Base-by-base conservation (phyloP, 1,140 invertebrate genomes). In the Monochamus saltuarius region DNA sequence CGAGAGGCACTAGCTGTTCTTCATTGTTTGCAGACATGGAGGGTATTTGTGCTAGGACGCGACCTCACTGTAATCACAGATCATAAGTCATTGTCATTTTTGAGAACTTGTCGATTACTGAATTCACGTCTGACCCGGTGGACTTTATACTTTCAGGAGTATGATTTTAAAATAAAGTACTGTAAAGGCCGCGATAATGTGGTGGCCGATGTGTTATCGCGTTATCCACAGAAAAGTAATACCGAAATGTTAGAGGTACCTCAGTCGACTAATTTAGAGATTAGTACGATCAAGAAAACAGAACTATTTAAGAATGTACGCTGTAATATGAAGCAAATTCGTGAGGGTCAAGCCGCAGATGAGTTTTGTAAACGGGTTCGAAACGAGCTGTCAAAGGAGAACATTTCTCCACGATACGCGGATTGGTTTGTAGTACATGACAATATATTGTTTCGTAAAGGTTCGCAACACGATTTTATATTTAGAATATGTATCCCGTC, bases 131-230 rank as follows among this genome's bases (percentile, higher is more conserved):
- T 55, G 14, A 46, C 53, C 1, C 40, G 38, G 10, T 55, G 53
- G 53, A 11, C 42, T 16, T 10, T 55, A 11, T 47, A 13, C 8
- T 16, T 46, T 2, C 53, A 55, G n/a, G 40, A 55, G 13, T 55
- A 16, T 46, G 38, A 55, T 45, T 45, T 40, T 4, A 29, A 55
- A 2, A 45, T 55, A 16, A n/a, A 7, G 6, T 55, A 55, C 45
- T 45, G 39, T 22, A 40, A 13, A 17, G 53, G 53, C 4, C 13
- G 37, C 1, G 37, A 55, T n/a, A 40, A 55, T 22, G 38, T 55
- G 9, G 10, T 55, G 7, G 22, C 37, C 1, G 53, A 55, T 46
- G 38, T 7, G 10, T 9, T 47, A 6, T 55, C 53, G 0, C 37
- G 9, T 7, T 55, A 50, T 17, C 53, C 53, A 9, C 8, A 19